Base-by-base conservation (phyloP, 2,888 invertebrate genomes). In the Empis stercorea region DNA sequence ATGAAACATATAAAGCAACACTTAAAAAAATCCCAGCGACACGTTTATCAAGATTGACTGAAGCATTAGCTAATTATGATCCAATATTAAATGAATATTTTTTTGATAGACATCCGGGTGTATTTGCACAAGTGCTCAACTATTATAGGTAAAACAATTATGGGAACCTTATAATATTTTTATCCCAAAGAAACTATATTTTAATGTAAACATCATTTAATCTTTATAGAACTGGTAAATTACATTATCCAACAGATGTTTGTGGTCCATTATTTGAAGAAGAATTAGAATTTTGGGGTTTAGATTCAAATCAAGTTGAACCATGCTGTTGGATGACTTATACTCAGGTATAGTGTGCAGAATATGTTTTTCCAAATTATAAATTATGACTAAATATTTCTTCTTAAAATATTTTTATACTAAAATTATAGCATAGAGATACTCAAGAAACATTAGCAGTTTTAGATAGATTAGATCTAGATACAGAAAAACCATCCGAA, bases 261-360 rank as follows among this genome's bases (percentile, higher is more conserved):
- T 99, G 97, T 69, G 97, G 97, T 41, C 99, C 97, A 46, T 77
- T 99, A 54, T 99, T 99, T 69, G 99, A 99, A 68, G 97, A 97
- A 66, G 99, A 99, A 70, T 78, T 99, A 57, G 97, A 97, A 72
- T 99, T 95, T 71, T 97, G 97, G 97, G 97, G 97, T 13, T 78
- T 99, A 57, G 97, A 99, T 68, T 91, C 97, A 34, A 99, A 99
- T 75, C 97, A 99, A 74, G 96, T 97, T 60, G 96, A 97, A 68
- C 97, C 97, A 6, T 99, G 97, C 71, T 99, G 99, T 71, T 99
- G 99, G 97, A 97, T 97, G 96, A 99, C 97, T 10, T 99, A 99
- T 61, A 88, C 91, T 50, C 82, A 86, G 87, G 89, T 89, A n/a
- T n/a, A n/a, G n/a, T n/a, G n/a, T n/a, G n/a, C n/a, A n/a, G n/a